phyloP scores from a whole-genome alignment of 2,113 vertebrate species.

The Mustela nigripes region DNA sequence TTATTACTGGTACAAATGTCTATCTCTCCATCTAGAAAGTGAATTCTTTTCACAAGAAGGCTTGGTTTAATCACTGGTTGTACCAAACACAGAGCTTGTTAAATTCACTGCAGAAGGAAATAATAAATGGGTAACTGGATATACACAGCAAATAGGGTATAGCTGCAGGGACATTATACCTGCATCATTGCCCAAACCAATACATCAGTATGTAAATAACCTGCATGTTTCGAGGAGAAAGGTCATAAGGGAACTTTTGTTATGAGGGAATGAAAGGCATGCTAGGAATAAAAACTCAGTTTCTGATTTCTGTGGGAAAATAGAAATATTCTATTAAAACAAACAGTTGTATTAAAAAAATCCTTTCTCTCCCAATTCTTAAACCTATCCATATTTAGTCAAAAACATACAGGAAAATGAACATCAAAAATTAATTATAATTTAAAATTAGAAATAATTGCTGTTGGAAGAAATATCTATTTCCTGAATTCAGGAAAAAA shows the following conservation, averaged over 20 bases:
- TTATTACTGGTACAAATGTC: not conserved
- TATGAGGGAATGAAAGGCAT: not conserved
- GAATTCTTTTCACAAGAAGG: not conserved
- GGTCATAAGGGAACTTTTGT: not conserved
- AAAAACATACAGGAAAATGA: not conserved
- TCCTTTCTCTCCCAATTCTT: not conserved
- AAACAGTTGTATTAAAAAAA: not conserved
- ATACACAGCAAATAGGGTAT: not conserved
- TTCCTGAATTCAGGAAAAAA: not conserved
- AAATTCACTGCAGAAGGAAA: not conserved
- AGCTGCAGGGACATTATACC: not conserved
- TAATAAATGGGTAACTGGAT: not conserved
- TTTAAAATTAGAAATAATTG: constrained; percentile 33
- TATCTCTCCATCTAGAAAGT: not conserved
- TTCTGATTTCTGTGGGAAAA: constrained; percentile 34
- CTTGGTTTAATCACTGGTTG: not conserved
- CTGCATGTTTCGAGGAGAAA: not conserved
- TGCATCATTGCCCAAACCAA: not conserved
- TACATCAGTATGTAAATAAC: not conserved
- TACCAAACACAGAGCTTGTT: not conserved
- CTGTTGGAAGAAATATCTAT: not conserved
- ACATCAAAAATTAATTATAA: not conserved
- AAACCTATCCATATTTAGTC: not conserved
- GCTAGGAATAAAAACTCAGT: not conserved
- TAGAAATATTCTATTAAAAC: constrained; percentile 29